These are phyloP conservation scores for Corella eumyota DNA, from an alignment of 23 tunicate genomes.

Conservation along the genomic window DNA sequence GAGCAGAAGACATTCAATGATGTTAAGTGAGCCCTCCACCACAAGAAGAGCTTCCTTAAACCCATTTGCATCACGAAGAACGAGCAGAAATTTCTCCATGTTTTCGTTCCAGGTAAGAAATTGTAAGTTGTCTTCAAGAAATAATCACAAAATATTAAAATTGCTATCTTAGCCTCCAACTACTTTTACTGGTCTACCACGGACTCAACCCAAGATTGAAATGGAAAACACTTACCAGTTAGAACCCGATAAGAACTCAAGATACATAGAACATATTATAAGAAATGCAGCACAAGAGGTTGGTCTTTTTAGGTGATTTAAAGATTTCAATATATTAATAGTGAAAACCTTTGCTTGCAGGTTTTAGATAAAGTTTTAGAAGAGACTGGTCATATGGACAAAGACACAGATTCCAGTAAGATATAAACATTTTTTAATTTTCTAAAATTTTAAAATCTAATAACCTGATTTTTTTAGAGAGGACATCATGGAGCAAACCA, in stretches of 20 bases:
- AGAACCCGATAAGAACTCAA: conserved; percentile 32
- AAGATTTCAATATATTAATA: too few relatives aligned
- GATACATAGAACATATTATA: conserved; percentile 40
- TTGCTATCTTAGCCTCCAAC: conserved; percentile 12
- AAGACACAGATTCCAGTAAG: too few relatives aligned
- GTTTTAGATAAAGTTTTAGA: conserved; percentile 1
- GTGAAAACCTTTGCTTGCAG: neutral
- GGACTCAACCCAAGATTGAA: conserved; percentile 9
- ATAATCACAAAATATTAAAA: too few relatives aligned
- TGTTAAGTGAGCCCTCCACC: too few relatives aligned
- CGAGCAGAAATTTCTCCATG: conserved; percentile 1
- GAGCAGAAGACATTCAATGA: conserved; percentile 33
- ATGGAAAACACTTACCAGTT: conserved; percentile 79
- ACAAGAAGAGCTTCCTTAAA: neutral
- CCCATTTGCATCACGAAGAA: neutral
- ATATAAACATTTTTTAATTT: too few relatives aligned
- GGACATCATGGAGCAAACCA: conserved; percentile 6
- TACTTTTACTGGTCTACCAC: conserved; percentile 65
- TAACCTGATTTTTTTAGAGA: too few relatives aligned
- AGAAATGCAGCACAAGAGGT: conserved; percentile 53
- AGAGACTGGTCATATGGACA: neutral
- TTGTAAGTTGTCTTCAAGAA: too few relatives aligned
- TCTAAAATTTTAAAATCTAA: too few relatives aligned
- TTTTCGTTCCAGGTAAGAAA: conserved; percentile 4
- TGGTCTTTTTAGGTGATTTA: neutral